Conservation (phyloP, 1,140 invertebrate species). For the Thaumatotibia leucotreta region DNA sequence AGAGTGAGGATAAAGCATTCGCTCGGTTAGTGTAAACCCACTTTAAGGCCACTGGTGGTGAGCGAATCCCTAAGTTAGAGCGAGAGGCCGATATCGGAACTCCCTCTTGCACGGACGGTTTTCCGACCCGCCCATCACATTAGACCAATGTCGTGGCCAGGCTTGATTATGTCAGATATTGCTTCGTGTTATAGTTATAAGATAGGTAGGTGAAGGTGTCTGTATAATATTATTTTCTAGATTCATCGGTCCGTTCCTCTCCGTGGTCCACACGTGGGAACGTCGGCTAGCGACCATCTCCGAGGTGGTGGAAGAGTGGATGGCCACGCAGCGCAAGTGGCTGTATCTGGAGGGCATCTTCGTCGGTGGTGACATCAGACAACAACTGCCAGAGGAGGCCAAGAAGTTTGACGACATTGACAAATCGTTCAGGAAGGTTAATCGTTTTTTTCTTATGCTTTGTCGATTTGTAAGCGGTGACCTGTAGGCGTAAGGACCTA, state of each 20-base stretch:
- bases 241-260: slow-evolving; percentile 91
- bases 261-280: slow-evolving; percentile 90
- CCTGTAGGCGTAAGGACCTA: too few species aligned
- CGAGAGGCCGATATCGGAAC: too few species aligned
- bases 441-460: not conserved
- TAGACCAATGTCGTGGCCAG: too few species aligned
- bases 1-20: too few species aligned
- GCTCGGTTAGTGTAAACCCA: too few species aligned
- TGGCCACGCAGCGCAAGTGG: slow-evolving; percentile 91
- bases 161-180: not conserved
- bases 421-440: slow-evolving; percentile 83
- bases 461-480: too few species aligned
- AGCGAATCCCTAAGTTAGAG: too few species aligned
- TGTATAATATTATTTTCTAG: slow-evolving; percentile 50
- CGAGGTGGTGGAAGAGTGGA: slow-evolving; percentile 92
- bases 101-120: too few species aligned
- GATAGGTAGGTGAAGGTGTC: too few species aligned
- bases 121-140: too few species aligned
- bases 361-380: slow-evolving; percentile 89
- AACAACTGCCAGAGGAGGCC: slow-evolving; percentile 91
- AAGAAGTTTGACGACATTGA: slow-evolving; percentile 94
- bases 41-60: too few species aligned
- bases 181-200: too few species aligned
- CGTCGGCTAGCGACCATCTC: slow-evolving; percentile 86
- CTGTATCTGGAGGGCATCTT: slow-evolving; percentile 94